A percentile compares a stretch with the other conserved stretches of the same genome.
phyloP scores from a whole-genome alignment of 2,888 invertebrate genomes.

The Rhyacophila evoluta region DNA sequence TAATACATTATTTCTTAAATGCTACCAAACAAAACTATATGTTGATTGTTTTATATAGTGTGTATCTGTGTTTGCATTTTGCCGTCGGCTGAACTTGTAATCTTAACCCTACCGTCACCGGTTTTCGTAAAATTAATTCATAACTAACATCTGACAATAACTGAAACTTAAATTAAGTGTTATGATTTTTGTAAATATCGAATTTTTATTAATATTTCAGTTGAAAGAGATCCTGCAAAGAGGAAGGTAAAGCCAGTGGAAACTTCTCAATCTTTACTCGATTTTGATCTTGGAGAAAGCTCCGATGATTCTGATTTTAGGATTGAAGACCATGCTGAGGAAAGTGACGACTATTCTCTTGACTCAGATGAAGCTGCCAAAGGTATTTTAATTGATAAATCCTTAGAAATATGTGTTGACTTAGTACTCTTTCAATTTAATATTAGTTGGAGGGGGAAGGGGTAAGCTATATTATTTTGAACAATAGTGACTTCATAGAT shows the following conservation, averaged over 20 bases:
- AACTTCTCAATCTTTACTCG: slow-evolving; percentile 79
- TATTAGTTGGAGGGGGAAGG: no score
- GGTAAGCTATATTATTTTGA: no score
- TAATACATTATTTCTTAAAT: no score
- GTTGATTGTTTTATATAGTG: background rate
- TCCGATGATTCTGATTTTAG: slow-evolving; percentile 96
- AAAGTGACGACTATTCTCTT: slow-evolving; percentile 80
- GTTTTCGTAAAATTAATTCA: background rate
- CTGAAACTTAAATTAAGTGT: background rate
- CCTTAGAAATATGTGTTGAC: no score
- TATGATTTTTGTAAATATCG: background rate
- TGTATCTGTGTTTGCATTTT: background rate
- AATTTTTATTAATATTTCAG: slow-evolving; percentile 57
- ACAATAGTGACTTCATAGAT: no score
- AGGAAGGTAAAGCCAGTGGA: slow-evolving; percentile 84
- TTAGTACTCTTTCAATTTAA: no score
- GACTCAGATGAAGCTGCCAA: slow-evolving; percentile 76
- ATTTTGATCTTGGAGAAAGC: slow-evolving; percentile 90
- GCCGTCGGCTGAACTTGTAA: background rate
- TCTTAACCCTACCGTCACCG: background rate
- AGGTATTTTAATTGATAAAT: slow-evolving; percentile 60
- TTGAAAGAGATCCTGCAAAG: slow-evolving; percentile 80
- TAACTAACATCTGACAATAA: background rate
- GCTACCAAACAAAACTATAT: no score
- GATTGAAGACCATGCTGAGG: slow-evolving; percentile 86